Evolutionary conservation across 2,113 vertebrate genomes (phyloP).

Genomic region (Pedionomus torquatus): DNA sequence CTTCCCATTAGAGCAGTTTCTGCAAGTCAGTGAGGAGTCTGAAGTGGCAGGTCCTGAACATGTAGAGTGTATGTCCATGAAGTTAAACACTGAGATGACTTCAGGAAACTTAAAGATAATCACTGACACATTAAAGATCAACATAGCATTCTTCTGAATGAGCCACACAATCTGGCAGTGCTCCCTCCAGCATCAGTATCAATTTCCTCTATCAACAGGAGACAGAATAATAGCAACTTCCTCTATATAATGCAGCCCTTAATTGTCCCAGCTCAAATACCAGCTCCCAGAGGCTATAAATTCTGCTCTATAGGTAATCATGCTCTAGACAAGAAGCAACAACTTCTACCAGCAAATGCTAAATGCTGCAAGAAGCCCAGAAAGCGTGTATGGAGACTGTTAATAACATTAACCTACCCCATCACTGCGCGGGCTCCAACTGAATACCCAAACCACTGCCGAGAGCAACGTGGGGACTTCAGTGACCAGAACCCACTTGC

Average conservation of each 20-base stretch:
- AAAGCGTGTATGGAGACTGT: not conserved
- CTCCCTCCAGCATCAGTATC: constrained; percentile 30
- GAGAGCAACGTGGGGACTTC: not conserved
- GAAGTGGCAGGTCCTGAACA: not conserved
- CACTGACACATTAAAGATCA: not conserved
- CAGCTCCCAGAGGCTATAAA: not conserved
- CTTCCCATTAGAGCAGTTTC: not conserved
- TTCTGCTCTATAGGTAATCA: not conserved
- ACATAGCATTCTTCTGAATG: not conserved
- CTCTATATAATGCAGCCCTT: not conserved
- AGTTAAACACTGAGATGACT: not conserved
- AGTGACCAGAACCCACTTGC: not conserved
- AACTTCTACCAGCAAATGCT: not conserved
- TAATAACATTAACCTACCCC: not conserved
- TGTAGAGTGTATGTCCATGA: rapidly evolving
- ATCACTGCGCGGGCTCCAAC: not conserved
- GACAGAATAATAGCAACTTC: constrained; percentile 33
- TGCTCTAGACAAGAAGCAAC: not conserved
- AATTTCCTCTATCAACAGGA: constrained; percentile 33
- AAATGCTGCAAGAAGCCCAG: not conserved
- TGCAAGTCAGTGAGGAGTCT: rapidly evolving
- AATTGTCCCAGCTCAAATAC: constrained; percentile 13
- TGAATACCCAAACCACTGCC: not conserved
- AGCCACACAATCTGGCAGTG: not conserved
- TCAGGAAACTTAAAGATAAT: not conserved